Evolutionary conservation across 2,113 vertebrate genomes (phyloP), one percentile per base, ranked within the genome.

Genomic region (Rana temporaria): DNA sequence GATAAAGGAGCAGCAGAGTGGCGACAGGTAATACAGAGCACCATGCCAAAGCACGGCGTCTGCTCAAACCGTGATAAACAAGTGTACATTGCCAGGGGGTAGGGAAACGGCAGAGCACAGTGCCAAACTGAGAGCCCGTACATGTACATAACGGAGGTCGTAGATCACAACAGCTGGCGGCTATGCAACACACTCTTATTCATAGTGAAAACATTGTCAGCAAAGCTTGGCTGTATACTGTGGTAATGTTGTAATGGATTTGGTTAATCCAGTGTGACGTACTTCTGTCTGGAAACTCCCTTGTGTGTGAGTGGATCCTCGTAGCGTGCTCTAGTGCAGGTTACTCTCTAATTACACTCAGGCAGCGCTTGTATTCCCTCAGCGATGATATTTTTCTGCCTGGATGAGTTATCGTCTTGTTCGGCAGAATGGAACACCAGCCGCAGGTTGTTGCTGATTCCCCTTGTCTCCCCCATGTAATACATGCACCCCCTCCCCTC

Each of bases 341-440:
- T 96, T 95, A 95, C 93, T 94, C 94, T 92, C 95, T 99, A 98
- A 98, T 98, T 98, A 96, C 94, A 96, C 95, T 96, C 93, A 93
- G 92, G 89, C 93, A 91, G 95, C 92, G 92, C 93, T 92, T 90
- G 93, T 96, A 95, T 96, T 96, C 96, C 97, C 95, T 92, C 88
- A 92, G 93, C 94, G 91, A 94, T 97, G 96, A 96, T 97, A 96
- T 95, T 96, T 96, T 95, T 94, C 94, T 95, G 96, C 96, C 94
- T 96, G 94, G 94, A 92, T 92, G 94, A 93, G 91, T 92, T 92
- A 96, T 97, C 95, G 94, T 93, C 93, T 93, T 95, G 92, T 95
- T 96, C 95, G 95, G 94, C 95, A 96, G 94, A 89, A 93, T 95
- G 91, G 93, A 93, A 94, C 94, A 94, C 90, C 91, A 95, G 92